Base-by-base conservation (phyloP, 2,113 vertebrate species). In the Psephotus haematonotus region DNA sequence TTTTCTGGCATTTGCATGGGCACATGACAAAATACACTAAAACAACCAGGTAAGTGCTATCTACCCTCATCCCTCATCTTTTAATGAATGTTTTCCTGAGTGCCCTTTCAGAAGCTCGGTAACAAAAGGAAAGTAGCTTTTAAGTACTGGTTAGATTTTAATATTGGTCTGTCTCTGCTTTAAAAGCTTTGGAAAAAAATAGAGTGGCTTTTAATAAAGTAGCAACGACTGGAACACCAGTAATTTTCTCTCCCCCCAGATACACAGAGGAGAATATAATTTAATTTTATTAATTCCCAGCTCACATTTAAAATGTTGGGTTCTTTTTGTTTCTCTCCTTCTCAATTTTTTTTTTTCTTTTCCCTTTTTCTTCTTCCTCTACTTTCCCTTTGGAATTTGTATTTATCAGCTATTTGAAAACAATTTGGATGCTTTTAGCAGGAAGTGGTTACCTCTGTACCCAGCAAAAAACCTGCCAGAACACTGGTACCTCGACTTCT, bases 201-300 rank as follows among this genome's bases (percentile, higher is more conserved):
- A 90, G 85, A 91, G 57, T 65, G 60, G 62, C 88, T 96, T 96
- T 95, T 95, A 95, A 96, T 97, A 91, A 91, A 69, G 52, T 44
- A 89, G 35, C 15, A 88, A 52, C 47, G 78, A 62, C 81, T 94
- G 60, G 71, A 95, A 79, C 19, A 87, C 65, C 62, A 84, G 82
- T 71, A 84, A 86, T 93, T 92, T 93, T 94, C 90, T 71, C 93
- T 90, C 82, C n/a, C 93, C 50, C 13, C 43, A 53, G 88, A 94
- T 52, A 90, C 50, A 81, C 10, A 1, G 22, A n/a, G 50, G 64
- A 84, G 28, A 94, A 89, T 63, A 69, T 31, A 41, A 88, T 82
- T 95, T 90, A 92, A 96, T 89, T 95, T 69, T 50, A 79, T 94
- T 93, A 95, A 91, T 92, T 68, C 83, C 65, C 19, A 3, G 2